Evolutionary conservation across 2,113 vertebrate species (phyloP).

Genomic region (Esox niger): DNA sequence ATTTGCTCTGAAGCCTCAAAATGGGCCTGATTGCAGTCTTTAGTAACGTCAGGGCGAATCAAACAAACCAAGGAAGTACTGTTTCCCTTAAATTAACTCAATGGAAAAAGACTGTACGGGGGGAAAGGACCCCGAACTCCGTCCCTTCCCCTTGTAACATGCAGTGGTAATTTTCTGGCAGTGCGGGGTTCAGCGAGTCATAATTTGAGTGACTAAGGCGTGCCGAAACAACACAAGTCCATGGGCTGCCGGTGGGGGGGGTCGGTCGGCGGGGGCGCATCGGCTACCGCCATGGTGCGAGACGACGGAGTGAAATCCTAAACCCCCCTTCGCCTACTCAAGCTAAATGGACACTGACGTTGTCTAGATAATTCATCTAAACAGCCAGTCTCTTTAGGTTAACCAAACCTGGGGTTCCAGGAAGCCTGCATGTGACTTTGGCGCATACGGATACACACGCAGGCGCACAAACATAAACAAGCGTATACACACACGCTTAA

Average conservation of each 20-base stretch:
- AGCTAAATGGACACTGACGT: constrained; percentile 71
- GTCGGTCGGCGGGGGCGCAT: constrained; percentile 56
- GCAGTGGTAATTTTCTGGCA: constrained; percentile 74
- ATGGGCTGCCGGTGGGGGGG: constrained; percentile 46
- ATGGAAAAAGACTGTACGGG: constrained; percentile 57
- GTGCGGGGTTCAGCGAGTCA: constrained; percentile 75
- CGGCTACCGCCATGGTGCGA: constrained; percentile 64
- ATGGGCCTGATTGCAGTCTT: constrained; percentile 77
- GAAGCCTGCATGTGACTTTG: constrained; percentile 36
- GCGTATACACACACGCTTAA: no score
- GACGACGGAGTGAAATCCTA: constrained; percentile 66
- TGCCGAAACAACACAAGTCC: constrained; percentile 67
- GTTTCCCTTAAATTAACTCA: constrained; percentile 74
- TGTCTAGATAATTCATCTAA: constrained; percentile 75
- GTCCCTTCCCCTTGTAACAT: constrained; percentile 54
- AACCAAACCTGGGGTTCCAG: constrained; percentile 51
- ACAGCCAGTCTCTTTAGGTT: constrained; percentile 72
- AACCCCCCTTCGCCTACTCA: constrained; percentile 47
- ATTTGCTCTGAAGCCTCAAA: constrained; percentile 71
- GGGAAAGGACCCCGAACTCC: constrained; percentile 40
- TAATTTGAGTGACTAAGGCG: constrained; percentile 76
- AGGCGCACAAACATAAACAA: no score
- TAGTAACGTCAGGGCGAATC: constrained; percentile 78
- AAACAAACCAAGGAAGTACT: constrained; percentile 69
- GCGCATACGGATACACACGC: constrained; percentile 5